These are phyloP conservation scores for Pomatostomus ruficeps DNA, from an alignment of 2,113 vertebrate genomes.

Conservation along the genomic window DNA sequence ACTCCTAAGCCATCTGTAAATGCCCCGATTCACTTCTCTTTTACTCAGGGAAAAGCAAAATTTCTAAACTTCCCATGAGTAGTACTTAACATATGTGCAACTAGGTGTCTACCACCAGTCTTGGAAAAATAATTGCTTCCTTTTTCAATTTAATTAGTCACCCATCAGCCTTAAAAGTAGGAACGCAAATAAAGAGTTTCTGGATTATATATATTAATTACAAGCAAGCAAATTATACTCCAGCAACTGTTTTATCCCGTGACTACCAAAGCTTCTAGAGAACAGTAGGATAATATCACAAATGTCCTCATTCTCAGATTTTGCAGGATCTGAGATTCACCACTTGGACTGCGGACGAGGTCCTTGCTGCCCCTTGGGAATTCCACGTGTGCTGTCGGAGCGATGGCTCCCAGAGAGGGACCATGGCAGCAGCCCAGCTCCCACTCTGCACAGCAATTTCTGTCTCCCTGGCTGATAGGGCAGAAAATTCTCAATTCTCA, in stretches of 20 bases:
- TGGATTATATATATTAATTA: background rate
- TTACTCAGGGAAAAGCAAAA: background rate
- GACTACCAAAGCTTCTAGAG: background rate
- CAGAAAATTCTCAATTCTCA: background rate
- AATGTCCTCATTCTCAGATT: background rate
- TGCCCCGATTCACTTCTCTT: background rate
- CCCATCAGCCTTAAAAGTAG: background rate
- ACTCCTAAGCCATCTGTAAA: background rate
- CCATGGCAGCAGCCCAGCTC: background rate
- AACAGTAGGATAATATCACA: background rate
- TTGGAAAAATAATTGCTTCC: background rate
- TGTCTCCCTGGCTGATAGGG: background rate
- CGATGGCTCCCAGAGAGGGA: background rate
- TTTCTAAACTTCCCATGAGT: background rate
- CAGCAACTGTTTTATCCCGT: background rate
- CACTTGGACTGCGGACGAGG: background rate
- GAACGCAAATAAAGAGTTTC: background rate
- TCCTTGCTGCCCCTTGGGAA: background rate
- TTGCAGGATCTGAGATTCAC: background rate
- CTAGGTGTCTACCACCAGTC: background rate
- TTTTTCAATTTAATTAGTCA: background rate
- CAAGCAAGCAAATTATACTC: background rate
- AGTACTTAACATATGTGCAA: background rate
- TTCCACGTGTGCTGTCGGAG: rapidly evolving
- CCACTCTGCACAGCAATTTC: background rate